Base-by-base conservation (phyloP, 2,888 invertebrate species). In the Nephrocerus scutellatus region DNA sequence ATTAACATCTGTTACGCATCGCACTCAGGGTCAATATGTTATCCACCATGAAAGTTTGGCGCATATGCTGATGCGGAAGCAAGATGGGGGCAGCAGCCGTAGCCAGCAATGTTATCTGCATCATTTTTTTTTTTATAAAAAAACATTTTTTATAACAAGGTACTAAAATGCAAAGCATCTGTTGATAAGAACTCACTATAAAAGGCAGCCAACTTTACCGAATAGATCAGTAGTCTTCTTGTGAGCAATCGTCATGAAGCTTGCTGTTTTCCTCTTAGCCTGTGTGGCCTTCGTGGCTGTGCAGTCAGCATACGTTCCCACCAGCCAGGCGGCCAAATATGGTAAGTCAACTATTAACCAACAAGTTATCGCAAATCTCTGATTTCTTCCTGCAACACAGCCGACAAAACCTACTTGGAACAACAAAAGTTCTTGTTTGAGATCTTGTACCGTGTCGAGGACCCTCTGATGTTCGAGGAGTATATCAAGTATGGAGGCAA, bases 371-470 rank as follows among this genome's bases (percentile, higher is more conserved):
- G n/a, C n/a, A n/a, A n/a, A n/a, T n/a, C n/a, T n/a, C n/a, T n/a
- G n/a, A n/a, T n/a, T n/a, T n/a, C n/a, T n/a, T n/a, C n/a, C n/a
- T n/a, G n/a, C n/a, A n/a, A n/a, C n/a, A 39, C 48, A 35, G 61
- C 57, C 12, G 56, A 62, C 48, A 56, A 57, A 37, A 35, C 13
- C 1, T 57, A 50, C 46, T 42, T 62, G 41, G 38, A 16, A 15
- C 60, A 51, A 20, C 60, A 62, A 38, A 59, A 56, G 43, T 60
- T 61, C 43, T 37, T 62, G 6, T 52, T 56, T 9, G 59, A 62
- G 43, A 52, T 60, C 16, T 43, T 57, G 13, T 51, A 54, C 32
- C 50, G 51, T 24, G 22, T 54, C 6, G 50, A 48, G 22, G 53
- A 54, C 18, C 55, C 55, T 2, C 35, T 57, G 28, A 51, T 52